These are phyloP conservation scores for Platalea minor DNA, from an alignment of 2,797 vertebrate species.

Conservation along the genomic window DNA sequence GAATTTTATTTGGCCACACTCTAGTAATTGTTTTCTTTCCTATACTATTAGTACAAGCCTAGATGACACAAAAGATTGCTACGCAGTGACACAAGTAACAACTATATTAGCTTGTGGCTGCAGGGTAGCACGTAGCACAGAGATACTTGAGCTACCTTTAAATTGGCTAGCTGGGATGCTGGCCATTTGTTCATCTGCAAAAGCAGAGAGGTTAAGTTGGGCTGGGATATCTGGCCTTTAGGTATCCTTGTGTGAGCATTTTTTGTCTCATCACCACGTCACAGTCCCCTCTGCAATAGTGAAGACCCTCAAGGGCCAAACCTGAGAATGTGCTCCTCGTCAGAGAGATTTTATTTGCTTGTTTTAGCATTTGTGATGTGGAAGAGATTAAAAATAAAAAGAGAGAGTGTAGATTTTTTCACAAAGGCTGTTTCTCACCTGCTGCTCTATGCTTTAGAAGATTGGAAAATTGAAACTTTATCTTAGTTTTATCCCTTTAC, in stretches of 20 bases:
- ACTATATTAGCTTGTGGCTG: not conserved
- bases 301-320: not conserved
- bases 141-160: not conserved
- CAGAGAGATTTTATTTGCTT: not conserved
- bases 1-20: not conserved
- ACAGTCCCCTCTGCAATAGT: not conserved
- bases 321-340: not conserved
- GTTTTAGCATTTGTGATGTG: not conserved
- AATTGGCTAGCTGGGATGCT: not conserved
- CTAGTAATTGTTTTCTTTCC: not conserved
- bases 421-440: not conserved
- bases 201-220: not conserved
- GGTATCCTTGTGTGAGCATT: not conserved
- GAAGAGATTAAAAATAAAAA: not conserved
- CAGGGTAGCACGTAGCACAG: not conserved
- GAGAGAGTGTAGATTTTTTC: not conserved
- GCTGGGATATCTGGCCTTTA: not conserved
- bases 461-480: not conserved
- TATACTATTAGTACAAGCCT: not conserved
- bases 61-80: not conserved
- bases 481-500: not conserved
- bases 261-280: not conserved
- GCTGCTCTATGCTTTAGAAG: not conserved
- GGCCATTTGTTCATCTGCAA: not conserved
- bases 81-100: not conserved